Percentiles rank a stretch among this genome's conserved stretches.
Conservation (phyloP, 2,888 invertebrate genomes). For the Orthosia gothica region DNA sequence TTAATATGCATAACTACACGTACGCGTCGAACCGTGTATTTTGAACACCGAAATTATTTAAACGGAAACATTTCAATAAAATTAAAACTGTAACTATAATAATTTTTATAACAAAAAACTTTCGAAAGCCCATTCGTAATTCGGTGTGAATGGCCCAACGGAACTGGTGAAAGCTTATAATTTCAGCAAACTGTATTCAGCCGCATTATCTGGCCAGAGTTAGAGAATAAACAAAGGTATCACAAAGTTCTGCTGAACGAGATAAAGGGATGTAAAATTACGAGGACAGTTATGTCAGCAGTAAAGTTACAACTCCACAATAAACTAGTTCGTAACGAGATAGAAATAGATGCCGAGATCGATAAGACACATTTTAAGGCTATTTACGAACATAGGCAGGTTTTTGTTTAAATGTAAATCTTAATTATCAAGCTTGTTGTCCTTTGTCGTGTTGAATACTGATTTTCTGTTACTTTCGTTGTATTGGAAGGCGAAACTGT, state of each 20-base stretch:
- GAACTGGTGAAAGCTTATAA: constrained; percentile 68
- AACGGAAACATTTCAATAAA: constrained; percentile 30
- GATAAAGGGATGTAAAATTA: constrained; percentile 89
- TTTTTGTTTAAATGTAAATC: constrained; percentile 52
- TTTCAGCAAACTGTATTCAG: constrained; percentile 74
- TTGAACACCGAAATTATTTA: constrained; percentile 38
- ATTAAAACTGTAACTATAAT: neutral
- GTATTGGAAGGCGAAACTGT: constrained; percentile 33
- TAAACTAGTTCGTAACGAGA: constrained; percentile 78
- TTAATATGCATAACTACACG: constrained; percentile 30
- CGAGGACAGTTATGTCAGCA: constrained; percentile 83
- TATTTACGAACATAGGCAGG: constrained; percentile 58
- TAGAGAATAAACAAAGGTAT: constrained; percentile 82
- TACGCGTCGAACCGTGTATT: constrained; percentile 35
- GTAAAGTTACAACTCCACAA: constrained; percentile 80
- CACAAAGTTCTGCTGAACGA: constrained; percentile 86
- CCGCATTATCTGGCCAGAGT: constrained; percentile 78
- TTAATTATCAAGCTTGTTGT: constrained; percentile 53
- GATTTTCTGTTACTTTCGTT: constrained; percentile 51
- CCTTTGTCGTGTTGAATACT: constrained; percentile 51
- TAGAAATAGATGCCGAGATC: constrained; percentile 61
- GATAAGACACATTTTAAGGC: constrained; percentile 47
- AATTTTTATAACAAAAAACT: neutral
- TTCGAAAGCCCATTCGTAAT: constrained; percentile 3
- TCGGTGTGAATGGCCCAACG: constrained; percentile 39